Base-by-base conservation (phyloP, 2,113 vertebrate genomes). In the Myrmecophaga tridactyla region DNA sequence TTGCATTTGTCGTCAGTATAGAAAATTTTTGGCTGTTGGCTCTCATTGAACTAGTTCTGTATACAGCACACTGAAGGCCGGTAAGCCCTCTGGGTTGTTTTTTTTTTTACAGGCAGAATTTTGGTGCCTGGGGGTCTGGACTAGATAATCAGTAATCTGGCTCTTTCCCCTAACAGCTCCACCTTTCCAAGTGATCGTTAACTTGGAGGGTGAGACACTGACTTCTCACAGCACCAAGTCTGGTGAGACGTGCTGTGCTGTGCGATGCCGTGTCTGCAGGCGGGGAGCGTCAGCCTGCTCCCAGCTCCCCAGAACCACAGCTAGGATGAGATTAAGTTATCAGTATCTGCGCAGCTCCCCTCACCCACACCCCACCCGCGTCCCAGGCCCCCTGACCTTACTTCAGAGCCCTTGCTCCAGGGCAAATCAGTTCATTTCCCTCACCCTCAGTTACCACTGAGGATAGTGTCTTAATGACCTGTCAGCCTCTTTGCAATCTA, bases 51-150 rank as follows among this genome's bases (percentile, higher is more conserved):
- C 96, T 92, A 67, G 90, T 80, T 96, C 95, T 97, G 65, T 94
- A 82, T 98, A 97, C 80, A 97, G 97, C 97, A 96, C 63, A 27
- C 94, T 98, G 98, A 98, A 98, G 97, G 94, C 98, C 97, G 94
- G 89, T 97, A 96, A 98, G 97, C 94, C 94, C 96, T 98, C 97
- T 98, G 96, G 96, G n/a, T n/a, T n/a, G n/a, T n/a, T n/a, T 95
- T 97, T 69, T 80, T 97, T 98, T 97, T 98, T 96, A 97, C 93
- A 96, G 97, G 96, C 97, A 95, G 94, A 97, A 86, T 86, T 96
- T 97, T 96, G 97, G 98, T 98, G 98, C 98, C 98, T 97, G 86
- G 95, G 97, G 97, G 97, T 98, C 98, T 98, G 98, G 95, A n/a
- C n/a, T n/a, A n/a, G n/a, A n/a, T n/a, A n/a, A n/a, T n/a, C n/a